These are phyloP conservation scores for Recurvirostra avosetta DNA, from an alignment of 2,113 vertebrate species.

Conservation along the genomic window DNA sequence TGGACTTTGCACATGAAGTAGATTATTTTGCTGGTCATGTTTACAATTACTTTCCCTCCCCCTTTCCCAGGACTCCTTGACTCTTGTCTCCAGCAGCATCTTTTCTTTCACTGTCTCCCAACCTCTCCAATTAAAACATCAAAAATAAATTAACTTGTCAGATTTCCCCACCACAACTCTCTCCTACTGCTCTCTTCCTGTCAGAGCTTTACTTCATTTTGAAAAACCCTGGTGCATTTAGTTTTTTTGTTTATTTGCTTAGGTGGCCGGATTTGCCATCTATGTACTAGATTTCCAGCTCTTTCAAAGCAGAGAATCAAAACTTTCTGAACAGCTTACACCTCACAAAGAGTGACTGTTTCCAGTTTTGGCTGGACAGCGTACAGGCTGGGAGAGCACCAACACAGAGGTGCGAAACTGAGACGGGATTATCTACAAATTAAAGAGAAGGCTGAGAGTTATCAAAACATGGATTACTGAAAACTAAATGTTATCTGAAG, in stretches of 20 bases:
- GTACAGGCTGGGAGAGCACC: background rate
- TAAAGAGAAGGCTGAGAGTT: background rate
- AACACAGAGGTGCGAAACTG: background rate
- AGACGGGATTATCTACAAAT: background rate
- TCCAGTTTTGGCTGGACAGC: background rate
- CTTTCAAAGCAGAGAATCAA: background rate
- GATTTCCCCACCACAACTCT: background rate
- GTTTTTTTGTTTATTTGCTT: background rate
- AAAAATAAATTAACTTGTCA: conserved; percentile 47
- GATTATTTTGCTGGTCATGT: conserved; percentile 57
- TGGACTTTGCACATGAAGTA: conserved; percentile 43
- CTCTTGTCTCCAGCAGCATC: background rate
- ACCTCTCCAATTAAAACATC: conserved; percentile 44
- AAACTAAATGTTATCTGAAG: background rate
- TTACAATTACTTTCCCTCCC: conserved; percentile 37
- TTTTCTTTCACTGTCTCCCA: conserved; percentile 14
- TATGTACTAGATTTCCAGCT: background rate
- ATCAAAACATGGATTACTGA: background rate
- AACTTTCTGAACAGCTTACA: background rate
- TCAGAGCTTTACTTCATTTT: background rate
- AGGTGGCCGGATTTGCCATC: background rate
- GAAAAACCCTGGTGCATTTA: background rate
- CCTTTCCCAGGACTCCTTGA: background rate
- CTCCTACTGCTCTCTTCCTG: background rate
- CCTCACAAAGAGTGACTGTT: background rate